Base-by-base conservation (phyloP, 2,113 vertebrate species). In the Corythaixoides concolor region DNA sequence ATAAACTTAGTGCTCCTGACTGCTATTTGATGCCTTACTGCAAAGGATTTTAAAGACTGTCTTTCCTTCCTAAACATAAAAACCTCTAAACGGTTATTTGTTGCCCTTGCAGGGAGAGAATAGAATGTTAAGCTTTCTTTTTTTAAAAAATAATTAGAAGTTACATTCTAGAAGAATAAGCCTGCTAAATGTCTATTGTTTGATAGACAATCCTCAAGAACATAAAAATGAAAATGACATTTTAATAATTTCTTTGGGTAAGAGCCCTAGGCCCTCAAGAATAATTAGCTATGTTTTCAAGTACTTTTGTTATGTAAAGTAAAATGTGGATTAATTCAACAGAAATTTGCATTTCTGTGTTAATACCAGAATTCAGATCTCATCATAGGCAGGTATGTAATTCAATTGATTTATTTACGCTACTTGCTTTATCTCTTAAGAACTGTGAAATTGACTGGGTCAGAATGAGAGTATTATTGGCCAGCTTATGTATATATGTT, bases 181-280 rank as follows among this genome's bases (percentile, higher is more conserved):
- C 32, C 92, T 0, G 0, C 11, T 90, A 55, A 67, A 43, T 70
- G 27, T 84, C 52, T 89, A 1, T 68, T 93, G 52, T 82, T 52
- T 90, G 43, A 56, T 41, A 92, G 72, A 87, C 72, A 94, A 53
- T 88, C 33, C 22, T 11, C 47, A 70, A 63, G 68, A 77, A 93
- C 37, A 59, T 90, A 76, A 85, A 89, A 89, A 89, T 76, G 28
- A 95, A 93, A 93, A 86, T 81, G 23, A 9, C 13, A 67, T 90
- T 86, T 90, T 92, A 72, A 45, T 84, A 47, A 90, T 84, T 86
- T 90, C 15, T 89, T 88, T 93, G 56, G 5, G 15, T 64, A 49
- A 50, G 22, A 86, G n/a, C 52, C 43, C 22, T 88, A 5, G 5
- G 60, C 5, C 11, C 43, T 93, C 49, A 72, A 62, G 33, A 89